Evolutionary conservation across 1,140 invertebrate species (phyloP).

Genomic region (Drosophila gunungcola): DNA sequence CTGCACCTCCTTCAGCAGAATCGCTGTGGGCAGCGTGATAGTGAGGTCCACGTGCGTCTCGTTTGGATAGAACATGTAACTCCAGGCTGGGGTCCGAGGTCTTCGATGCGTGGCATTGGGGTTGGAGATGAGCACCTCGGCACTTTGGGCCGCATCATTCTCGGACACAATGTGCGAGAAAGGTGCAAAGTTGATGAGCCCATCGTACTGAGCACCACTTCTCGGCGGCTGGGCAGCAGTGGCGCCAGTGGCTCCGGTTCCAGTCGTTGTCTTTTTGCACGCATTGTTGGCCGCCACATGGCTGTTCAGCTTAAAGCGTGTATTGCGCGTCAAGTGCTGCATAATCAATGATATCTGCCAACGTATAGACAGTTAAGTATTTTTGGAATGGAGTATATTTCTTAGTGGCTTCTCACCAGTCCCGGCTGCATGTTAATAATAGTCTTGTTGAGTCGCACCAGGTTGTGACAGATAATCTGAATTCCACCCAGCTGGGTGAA

Average conservation of each 20-base stretch:
- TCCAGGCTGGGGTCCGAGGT: conserved; percentile 94
- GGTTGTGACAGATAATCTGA: conserved; percentile 87
- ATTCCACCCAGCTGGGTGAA: conserved; percentile 89
- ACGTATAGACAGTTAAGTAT: too few species aligned
- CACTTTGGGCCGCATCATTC: conserved; percentile 94
- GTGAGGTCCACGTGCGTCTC: conserved; percentile 94
- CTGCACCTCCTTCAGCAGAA: conserved; percentile 95
- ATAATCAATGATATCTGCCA: conserved; percentile 87
- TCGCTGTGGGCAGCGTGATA: conserved; percentile 94
- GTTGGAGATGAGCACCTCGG: conserved; percentile 93
- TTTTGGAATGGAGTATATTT: not conserved
- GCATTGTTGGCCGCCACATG: conserved; percentile 45
- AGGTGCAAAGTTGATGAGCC: conserved; percentile 95
- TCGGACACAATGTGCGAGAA: conserved; percentile 92
- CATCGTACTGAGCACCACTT: conserved; percentile 86
- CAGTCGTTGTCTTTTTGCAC: conserved; percentile 62
- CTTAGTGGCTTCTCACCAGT: conserved; percentile 51
- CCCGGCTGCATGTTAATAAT: conserved; percentile 85
- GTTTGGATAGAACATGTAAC: conserved; percentile 96
- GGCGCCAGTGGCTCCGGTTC: conserved; percentile 35
- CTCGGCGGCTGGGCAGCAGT: conserved; percentile 50
- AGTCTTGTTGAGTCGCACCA: conserved; percentile 86
- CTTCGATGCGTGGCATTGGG: conserved; percentile 91
- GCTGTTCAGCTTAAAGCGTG: conserved; percentile 68
- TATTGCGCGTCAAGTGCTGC: conserved; percentile 87